Conservation (phyloP, 2,888 invertebrate species). For the Eupithecia exiguata region DNA sequence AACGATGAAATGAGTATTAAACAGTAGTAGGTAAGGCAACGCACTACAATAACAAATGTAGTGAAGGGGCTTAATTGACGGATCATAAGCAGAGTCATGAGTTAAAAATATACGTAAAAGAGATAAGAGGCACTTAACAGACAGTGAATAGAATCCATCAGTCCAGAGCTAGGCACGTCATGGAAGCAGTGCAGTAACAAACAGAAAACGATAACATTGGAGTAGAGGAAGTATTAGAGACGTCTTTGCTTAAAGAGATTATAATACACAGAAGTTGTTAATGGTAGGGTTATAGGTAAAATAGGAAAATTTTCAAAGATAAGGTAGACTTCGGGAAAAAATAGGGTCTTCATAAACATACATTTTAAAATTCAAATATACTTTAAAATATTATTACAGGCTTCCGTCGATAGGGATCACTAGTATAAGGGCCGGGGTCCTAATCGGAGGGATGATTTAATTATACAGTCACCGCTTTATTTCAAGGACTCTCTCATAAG, state of each 20-base stretch:
- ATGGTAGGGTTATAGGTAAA: background rate
- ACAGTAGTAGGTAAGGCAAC: background rate
- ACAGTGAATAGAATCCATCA: constrained; percentile 10
- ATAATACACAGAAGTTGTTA: background rate
- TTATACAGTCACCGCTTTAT: too few relatives aligned
- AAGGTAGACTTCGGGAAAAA: background rate
- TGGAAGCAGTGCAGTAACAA: background rate
- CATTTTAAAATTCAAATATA: too few relatives aligned
- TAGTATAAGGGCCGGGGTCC: too few relatives aligned
- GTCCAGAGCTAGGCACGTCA: background rate
- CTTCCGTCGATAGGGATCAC: too few relatives aligned
- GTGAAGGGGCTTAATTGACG: background rate
- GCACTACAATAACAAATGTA: background rate
- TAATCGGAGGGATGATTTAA: too few relatives aligned
- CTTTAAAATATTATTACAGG: too few relatives aligned
- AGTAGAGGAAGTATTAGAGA: background rate
- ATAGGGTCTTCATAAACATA: too few relatives aligned
- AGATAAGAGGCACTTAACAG: background rate
- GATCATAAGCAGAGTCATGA: background rate
- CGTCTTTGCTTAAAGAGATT: background rate
- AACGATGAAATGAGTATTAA: background rate
- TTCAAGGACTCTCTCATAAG: background rate
- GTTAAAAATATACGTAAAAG: background rate
- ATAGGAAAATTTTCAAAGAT: background rate
- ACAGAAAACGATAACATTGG: constrained; percentile 7